Evolutionary conservation across 1,140 invertebrate genomes (phyloP), one percentile per base, ranked within the genome.

Genomic region (Epicauta chinensis): DNA sequence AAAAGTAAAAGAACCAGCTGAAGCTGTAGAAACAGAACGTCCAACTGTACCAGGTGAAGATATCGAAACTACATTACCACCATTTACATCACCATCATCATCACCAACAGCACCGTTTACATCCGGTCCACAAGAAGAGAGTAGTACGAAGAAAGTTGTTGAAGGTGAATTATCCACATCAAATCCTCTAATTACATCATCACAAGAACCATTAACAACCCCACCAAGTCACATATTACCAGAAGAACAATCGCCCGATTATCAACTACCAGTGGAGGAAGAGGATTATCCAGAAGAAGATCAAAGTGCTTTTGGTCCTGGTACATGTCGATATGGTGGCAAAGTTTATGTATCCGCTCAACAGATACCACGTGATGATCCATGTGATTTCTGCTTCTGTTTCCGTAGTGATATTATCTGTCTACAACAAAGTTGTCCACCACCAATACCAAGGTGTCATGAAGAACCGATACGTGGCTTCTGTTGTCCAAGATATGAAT

Each of bases 381-480:
- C 92, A 17, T 96, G 93, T 67, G 91, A 95, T 66, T 96, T 95
- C 77, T 96, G 93, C 72, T 96, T 96, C 83, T 96, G 93, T 77
- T 96, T 95, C 77, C 81, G 92, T 71, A 91, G 91, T 67, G 93
- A 95, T 66, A 94, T 96, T 56, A 95, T 96, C 58, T 96, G 93
- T 63, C 73, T 96, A 35, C 91, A 95, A 72, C 93, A 96, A 69
- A 92, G 89, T 63, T 96, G 93, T 73, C 93, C 93, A 42, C 91
- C 91, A 17, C 93, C 93, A 38, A 93, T 94, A 58, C 81, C 84
- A 34, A 86, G 86, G 23, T 96, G 93, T 65, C 86, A 87, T 66
- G 88, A 93, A 70, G 91, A 94, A 73, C 84, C 88, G 4, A 95
- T 96, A 60, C 79, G 81, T 66, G 92, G 92, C 40, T 95, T 93